A percentile compares a stretch with the other conserved stretches of the same genome.
Evolutionary conservation across 2,113 vertebrate genomes (phyloP).

Genomic region (Atlantisia rogersi): DNA sequence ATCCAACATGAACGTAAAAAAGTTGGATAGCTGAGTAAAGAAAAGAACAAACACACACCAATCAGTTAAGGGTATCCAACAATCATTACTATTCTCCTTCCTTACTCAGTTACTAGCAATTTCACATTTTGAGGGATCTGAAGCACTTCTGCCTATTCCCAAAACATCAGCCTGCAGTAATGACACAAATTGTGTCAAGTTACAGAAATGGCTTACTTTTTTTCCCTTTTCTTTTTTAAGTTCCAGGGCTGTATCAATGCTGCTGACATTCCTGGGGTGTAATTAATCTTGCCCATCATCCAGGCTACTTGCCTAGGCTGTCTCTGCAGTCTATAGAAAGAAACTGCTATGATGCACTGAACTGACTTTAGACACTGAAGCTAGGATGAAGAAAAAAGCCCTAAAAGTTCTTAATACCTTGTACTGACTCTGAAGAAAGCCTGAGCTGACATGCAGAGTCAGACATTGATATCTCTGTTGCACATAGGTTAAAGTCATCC

Average conservation of each 20-base stretch:
- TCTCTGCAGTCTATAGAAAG: background rate
- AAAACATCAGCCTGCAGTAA: background rate
- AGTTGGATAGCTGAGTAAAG: constrained; percentile 86
- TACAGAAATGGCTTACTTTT: background rate
- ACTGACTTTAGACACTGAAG: background rate
- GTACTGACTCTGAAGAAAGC: background rate
- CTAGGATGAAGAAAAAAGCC: background rate
- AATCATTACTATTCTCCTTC: background rate
- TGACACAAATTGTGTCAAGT: background rate
- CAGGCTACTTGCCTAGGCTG: background rate
- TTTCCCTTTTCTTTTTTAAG: background rate
- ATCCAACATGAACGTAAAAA: constrained; percentile 95
- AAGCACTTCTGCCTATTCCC: background rate
- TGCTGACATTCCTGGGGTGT: background rate
- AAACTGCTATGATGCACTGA: background rate
- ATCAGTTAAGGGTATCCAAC: background rate
- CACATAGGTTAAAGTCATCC: background rate
- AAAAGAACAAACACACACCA: constrained; percentile 38
- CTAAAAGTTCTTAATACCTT: background rate
- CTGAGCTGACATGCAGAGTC: background rate
- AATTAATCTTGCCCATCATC: background rate
- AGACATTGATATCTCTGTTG: background rate
- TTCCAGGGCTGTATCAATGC: background rate
- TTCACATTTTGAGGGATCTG: background rate
- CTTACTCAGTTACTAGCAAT: background rate